Evolutionary conservation across 2,888 invertebrate species (phyloP), one percentile per base, ranked within the genome.

Genomic region (Phragmatobia fuliginosa): DNA sequence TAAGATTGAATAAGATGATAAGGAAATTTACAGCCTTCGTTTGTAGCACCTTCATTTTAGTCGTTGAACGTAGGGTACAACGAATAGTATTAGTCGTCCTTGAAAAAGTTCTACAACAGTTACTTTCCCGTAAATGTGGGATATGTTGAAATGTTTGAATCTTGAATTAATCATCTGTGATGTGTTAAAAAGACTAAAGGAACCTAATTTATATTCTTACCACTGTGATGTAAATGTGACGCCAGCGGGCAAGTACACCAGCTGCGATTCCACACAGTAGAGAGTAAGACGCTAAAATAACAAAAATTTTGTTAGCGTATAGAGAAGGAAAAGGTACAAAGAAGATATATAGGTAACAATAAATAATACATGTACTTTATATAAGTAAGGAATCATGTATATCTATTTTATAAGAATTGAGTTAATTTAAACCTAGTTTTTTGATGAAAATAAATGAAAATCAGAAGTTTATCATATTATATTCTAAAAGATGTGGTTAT

Each of bases 1-100:
- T 41, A 31, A 66, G 28, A 58, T 65, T 65, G 49, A 32, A 38
- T 21, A 65, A n/a, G 28, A 33, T 31, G 32, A 64, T 33, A 52
- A 32, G n/a, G 8, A 63, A 21, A 45, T 18, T 45, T 60, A 61
- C 28, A 31, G 58, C 31, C 31, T 31, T 31, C 31, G 31, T 58
- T 58, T 58, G 14, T 14, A 14, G 16, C 28, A 56, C 31, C 14
- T 28, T 16, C 25, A 31, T 6, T 58, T 58, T 58, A 58, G 4
- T 16, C 31, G 18, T 18, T 49, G 49, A 49, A 49, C 8, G n/a
- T n/a, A 8, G 7, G 21, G 45, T 4, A 33, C 33, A 33, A 3
- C 33, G 41, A 18, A 41, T 45, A 45, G 45, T 45, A 21, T 21
- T 21, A 21, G 21, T 45, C 21, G 14, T 21, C 8, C 18, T 21